These are phyloP conservation scores for Melipona bicolor DNA, from an alignment of 2,888 invertebrate genomes.

Conservation along the genomic window DNA sequence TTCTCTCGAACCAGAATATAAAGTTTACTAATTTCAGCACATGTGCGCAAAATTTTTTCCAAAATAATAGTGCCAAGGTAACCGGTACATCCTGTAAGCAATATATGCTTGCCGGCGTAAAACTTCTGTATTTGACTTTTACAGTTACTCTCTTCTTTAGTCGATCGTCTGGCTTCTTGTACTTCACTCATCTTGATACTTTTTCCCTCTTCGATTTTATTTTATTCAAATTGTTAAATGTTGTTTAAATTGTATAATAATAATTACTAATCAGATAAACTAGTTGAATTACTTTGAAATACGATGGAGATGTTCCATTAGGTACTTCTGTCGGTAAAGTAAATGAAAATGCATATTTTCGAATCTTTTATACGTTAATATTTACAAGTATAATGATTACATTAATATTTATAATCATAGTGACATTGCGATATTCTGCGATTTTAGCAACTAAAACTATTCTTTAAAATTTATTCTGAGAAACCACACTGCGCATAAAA, in stretches of 20 bases:
- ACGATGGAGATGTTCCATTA: not conserved
- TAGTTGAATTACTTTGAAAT: not conserved
- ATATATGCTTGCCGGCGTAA: slow-evolving; percentile 72
- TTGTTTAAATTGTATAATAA: not conserved
- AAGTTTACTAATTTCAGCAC: slow-evolving; percentile 68
- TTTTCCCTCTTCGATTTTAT: not conserved
- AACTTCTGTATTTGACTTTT: slow-evolving; percentile 62
- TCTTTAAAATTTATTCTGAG: too few relatives aligned
- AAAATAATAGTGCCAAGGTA: too few relatives aligned
- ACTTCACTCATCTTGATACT: not conserved
- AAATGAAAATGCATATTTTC: not conserved
- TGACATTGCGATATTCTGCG: not conserved
- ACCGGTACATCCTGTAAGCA: too few relatives aligned
- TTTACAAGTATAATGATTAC: not conserved
- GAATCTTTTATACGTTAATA: not conserved
- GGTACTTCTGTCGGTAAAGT: not conserved
- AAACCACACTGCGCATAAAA: too few relatives aligned
- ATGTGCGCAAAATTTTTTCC: too few relatives aligned
- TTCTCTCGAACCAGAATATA: slow-evolving; percentile 66
- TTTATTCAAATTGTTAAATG: not conserved
- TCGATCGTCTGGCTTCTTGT: not conserved
- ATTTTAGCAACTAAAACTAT: not conserved
- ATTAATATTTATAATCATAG: not conserved
- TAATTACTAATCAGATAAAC: not conserved
- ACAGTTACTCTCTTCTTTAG: not conserved